Evolutionary conservation across 2,888 invertebrate species (phyloP), one percentile per base, ranked within the genome.

Genomic region (Tenthredo scrophulariae): DNA sequence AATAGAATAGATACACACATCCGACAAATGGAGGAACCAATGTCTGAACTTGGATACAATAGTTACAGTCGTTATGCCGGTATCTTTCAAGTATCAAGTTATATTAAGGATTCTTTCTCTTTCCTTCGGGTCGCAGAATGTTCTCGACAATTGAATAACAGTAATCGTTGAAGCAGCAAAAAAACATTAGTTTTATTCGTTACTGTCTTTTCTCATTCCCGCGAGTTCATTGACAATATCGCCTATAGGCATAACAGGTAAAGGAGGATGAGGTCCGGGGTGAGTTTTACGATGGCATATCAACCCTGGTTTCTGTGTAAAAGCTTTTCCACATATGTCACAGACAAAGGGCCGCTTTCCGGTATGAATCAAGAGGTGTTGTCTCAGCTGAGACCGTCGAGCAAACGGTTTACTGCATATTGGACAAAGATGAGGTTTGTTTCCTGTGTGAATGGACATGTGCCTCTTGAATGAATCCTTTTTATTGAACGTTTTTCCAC

Each of bases 221-320:
- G 92, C 93, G 43, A 93, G 92, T 50, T 93, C 91, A 83, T 92
- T 92, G 4, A 93, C 93, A 43, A 93, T 90, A 84, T 93, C 93
- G 0, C 92, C 93, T 70, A 93, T 93, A 0, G 93, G 93, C 93
- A 93, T 93, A 0, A 93, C 93, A 0, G 93, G 93, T 10, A 93
- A 85, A 0, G 93, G 93, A 0, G 93, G 93, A 86, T 92, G 93
- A 0, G 89, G 88, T 0, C 93, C 93, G 0, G 93, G 93, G 85
- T 93, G 93, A 7, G 92, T 93, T 77, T 93, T 93, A 46, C 93
- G 89, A 74, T 93, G 93, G 65, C 93, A 93, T 37, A 93, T 93
- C 6, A 93, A 86, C 0, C 93, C 93, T 0, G 93, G 93, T 67
- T 93, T 93, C 82, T 93, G 93, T 0, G 93, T 92, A 84, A 93